A percentile compares a stretch with the other conserved stretches of the same genome.
Evolutionary conservation across 2,888 invertebrate genomes (phyloP).

Genomic region (Resseliella maxima): DNA sequence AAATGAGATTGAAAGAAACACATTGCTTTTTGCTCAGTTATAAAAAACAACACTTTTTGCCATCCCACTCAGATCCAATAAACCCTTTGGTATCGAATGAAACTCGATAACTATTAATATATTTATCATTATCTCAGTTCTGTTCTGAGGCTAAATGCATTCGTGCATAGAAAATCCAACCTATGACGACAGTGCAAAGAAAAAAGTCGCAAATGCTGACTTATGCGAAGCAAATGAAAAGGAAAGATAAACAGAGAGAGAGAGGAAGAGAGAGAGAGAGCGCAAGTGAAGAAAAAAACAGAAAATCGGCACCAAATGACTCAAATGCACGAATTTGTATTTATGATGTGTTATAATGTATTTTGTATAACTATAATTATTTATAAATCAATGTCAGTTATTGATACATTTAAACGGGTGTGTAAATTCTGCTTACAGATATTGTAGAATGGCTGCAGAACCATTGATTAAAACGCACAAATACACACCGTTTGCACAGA

Average conservation of each 20-base stretch:
- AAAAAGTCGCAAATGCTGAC: not conserved
- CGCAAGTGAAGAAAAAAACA: not conserved
- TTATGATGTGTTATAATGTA: constrained; percentile 53
- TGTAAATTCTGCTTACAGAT: constrained; percentile 38
- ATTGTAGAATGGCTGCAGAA: constrained; percentile 33
- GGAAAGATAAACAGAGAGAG: too few relatives aligned
- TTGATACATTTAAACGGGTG: constrained; percentile 41
- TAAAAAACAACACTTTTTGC: too few relatives aligned
- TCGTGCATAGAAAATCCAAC: not conserved
- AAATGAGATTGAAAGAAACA: too few relatives aligned
- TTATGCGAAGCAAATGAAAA: too few relatives aligned
- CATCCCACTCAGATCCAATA: not conserved
- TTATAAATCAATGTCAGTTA: constrained; percentile 52
- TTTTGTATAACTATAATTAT: constrained; percentile 56
- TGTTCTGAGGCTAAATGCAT: not conserved
- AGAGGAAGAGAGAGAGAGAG: not conserved
- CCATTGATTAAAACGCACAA: constrained; percentile 38
- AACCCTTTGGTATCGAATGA: not conserved
- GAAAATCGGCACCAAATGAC: not conserved
- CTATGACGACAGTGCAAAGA: not conserved
- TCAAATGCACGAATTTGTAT: constrained; percentile 36
- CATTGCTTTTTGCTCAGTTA: too few relatives aligned
- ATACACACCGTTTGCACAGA: not conserved
- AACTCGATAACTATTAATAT: not conserved
- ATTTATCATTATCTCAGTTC: constrained; percentile 10